Base-by-base conservation (phyloP, 2,888 invertebrate species). In the Pilophorus perplexus region DNA sequence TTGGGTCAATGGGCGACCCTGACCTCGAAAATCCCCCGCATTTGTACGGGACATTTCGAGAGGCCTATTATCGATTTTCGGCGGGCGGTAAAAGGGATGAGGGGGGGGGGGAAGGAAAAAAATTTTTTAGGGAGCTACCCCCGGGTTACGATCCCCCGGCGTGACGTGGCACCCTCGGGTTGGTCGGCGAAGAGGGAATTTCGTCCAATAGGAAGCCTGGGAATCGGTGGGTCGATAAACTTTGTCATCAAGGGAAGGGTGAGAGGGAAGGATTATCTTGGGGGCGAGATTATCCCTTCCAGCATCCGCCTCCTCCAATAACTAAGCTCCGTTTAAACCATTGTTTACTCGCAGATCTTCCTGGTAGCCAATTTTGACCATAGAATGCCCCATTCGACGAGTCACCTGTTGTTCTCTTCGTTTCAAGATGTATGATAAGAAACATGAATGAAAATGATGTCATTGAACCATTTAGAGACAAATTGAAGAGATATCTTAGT, bases 1-100 rank as follows among this genome's bases (percentile, higher is more conserved):
- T 46, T 46, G 46, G 60, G 60, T 62, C 60, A 62, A 62, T 62
- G 60, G 33, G 60, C 60, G 60, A 62, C 60, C 60, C 60, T 62
- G 60, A 62, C 60, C 60, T 55, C 55, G 6, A 38, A 38, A 55
- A 33, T 20, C 38, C 42, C 14, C 42, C 25, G 10, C 60, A 23
- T 46, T 62, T 28, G 60, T 62, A 62, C 60, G 60, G 38, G 14
- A 42, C 5, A 22, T 55, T 55, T 55, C 20, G 18, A 22, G 22
- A 55, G 38, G 55, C 55, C 55, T 52, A 52, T 12, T 52, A 52
- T 52, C 52, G 52, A 52, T 52, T 52, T n/a, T 12, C 18, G 27
- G 46, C 23, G 23, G 46, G 28, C 18, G 27, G 28, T 16, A 25
- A 52, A 52, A 28, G 52, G 27, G 16, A 14, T 18, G 1, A 28